Base-by-base conservation (phyloP, 1,140 invertebrate species). In the Colletes gigas region DNA sequence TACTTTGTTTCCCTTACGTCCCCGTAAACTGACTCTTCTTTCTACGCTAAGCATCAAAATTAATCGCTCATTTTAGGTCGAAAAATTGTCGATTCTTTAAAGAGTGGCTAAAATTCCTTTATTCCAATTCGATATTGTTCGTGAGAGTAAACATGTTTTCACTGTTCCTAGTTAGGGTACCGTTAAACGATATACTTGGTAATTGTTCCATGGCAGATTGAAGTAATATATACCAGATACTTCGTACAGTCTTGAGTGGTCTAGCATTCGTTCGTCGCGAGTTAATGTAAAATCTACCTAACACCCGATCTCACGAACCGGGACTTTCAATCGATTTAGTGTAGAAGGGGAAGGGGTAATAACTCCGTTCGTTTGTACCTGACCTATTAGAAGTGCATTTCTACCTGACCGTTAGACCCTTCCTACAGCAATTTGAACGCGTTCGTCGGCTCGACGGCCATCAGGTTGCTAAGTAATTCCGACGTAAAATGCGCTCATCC, bases 321-420 rank as follows among this genome's bases (percentile, higher is more conserved):
- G 30, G 60, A 63, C 30, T 30, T 63, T 63, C 60, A 41, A 63
- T 63, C 41, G 60, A 63, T 63, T 63, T 63, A 63, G 60, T 63
- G 41, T 39, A 14, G 60, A 15, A 3, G 30, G 21, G 3, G 59
- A 4, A 62, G 60, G 10, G 60, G 60, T 63, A 63, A 63, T 63
- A 63, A 63, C 60, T 63, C 15, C 14, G 60, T 63, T 63, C 60
- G 60, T 17, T 41, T 41, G 30, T 15, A 41, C 21, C 60, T 63
- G 60, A 63, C 60, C 60, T 9, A 15, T 30, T 41, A 63, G 60
- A 63, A 50, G 50, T 50, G 50, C 50, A 63, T 63, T 41, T 15
- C 30, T 41, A 5, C 14, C 60, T 17, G 60, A 17, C 39, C 60
- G 14, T 63, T 63, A 63, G 60, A 63, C 60, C 8, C 14, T 63